Evolutionary conservation across 2,113 vertebrate genomes (phyloP).

Genomic region (Serilophus lunatus): DNA sequence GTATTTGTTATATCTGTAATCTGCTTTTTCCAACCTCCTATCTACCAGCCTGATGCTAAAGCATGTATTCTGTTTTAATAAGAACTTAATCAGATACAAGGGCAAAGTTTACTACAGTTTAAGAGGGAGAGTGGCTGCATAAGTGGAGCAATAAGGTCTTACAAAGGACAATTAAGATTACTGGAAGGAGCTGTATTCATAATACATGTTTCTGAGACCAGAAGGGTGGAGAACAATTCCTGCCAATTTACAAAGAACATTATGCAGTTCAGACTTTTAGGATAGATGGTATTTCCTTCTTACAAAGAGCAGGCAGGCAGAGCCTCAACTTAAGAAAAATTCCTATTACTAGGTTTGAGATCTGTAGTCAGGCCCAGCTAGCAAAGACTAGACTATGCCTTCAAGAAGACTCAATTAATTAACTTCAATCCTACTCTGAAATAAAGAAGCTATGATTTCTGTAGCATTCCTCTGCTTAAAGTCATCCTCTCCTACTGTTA

Average conservation of each 20-base stretch:
- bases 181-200: not conserved
- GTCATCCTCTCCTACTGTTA: not conserved
- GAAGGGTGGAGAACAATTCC: not conserved
- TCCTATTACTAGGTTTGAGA: not conserved
- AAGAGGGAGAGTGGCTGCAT: not conserved
- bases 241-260: not conserved
- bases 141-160: not conserved
- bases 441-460: not conserved
- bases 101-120: not conserved
- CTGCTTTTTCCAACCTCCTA: not conserved
- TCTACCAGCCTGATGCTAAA: not conserved
- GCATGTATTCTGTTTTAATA: not conserved
- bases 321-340: not conserved
- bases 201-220: not conserved
- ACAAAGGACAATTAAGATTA: not conserved
- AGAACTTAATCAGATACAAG: not conserved
- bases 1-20: not conserved
- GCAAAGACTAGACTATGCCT: not conserved
- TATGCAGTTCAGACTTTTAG: not conserved
- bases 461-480: not conserved
- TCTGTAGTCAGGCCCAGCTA: not conserved
- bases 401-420: not conserved
- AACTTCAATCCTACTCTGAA: not conserved
- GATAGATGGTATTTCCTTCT: not conserved
- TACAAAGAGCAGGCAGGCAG: not conserved